Evolutionary conservation across 2,797 vertebrate species (phyloP).

Genomic region (Neostethus bicornis): DNA sequence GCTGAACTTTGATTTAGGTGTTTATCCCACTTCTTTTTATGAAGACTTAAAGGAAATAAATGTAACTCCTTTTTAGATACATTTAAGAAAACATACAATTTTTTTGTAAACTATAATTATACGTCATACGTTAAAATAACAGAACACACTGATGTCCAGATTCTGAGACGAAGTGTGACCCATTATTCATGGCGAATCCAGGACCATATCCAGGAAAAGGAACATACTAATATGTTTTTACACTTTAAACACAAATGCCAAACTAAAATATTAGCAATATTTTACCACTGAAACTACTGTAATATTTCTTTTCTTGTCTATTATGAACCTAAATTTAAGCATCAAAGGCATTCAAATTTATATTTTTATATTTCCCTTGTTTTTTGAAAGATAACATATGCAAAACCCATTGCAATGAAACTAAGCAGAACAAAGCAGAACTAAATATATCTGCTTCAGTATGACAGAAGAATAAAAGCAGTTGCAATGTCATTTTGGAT

Average conservation of each 20-base stretch:
- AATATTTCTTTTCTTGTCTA: constrained; percentile 3
- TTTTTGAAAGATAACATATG: constrained; percentile 1
- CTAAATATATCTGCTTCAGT: constrained; percentile 61
- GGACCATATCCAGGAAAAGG: too few relatives aligned
- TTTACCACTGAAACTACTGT: constrained; percentile 8
- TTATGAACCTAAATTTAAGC: constrained; percentile 7
- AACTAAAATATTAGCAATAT: constrained; percentile 12
- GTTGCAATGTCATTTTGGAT: constrained; percentile 56
- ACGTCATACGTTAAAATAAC: too few relatives aligned
- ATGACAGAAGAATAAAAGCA: constrained; percentile 66
- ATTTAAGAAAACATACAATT: too few relatives aligned
- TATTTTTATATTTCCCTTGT: constrained; percentile 37
- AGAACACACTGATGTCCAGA: too few relatives aligned
- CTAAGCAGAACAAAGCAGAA: constrained; percentile 43
- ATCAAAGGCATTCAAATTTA: constrained; percentile 26
- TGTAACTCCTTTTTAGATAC: too few relatives aligned
- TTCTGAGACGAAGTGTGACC: too few relatives aligned
- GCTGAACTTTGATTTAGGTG: too few relatives aligned
- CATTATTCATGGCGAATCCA: too few relatives aligned
- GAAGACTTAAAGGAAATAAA: too few relatives aligned
- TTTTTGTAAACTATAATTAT: too few relatives aligned
- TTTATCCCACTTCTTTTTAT: too few relatives aligned
- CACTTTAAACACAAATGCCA: background rate
- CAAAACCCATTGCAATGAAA: constrained; percentile 36
- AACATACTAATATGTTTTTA: too few relatives aligned